Percentiles rank a stretch among this genome's conserved stretches.
Evolutionary conservation across 2,113 vertebrate species (phyloP).

Genomic region (Setophaga petechia): DNA sequence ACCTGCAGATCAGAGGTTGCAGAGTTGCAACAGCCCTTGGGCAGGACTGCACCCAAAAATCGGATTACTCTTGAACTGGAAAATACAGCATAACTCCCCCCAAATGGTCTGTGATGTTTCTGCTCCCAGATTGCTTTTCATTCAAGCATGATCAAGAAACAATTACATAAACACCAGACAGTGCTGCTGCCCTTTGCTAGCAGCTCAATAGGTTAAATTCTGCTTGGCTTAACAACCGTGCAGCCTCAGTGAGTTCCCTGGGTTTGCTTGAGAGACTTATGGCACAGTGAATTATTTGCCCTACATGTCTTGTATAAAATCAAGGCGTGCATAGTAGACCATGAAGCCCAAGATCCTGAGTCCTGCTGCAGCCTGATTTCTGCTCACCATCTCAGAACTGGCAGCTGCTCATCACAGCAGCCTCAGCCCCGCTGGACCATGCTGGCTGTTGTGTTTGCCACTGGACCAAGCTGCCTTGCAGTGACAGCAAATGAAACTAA

Average conservation of each 20-base stretch:
- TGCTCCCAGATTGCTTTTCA: not conserved
- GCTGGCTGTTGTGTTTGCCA: rapidly evolving
- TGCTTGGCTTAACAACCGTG: slow-evolving; percentile 19
- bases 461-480: not conserved
- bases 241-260: not conserved
- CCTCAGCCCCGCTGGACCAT: not conserved
- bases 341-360: not conserved
- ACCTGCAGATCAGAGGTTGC: not conserved
- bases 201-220: slow-evolving; percentile 18
- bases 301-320: not conserved
- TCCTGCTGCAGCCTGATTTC: not conserved
- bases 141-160: slow-evolving; percentile 21
- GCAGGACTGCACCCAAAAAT: not conserved
- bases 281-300: not conserved
- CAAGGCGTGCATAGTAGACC: not conserved
- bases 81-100: not conserved
- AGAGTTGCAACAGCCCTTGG: not conserved
- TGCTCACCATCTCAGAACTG: not conserved
- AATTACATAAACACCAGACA: slow-evolving; percentile 14
- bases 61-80: not conserved
- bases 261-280: not conserved
- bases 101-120: not conserved
- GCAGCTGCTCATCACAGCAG: not conserved
- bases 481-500: not conserved
- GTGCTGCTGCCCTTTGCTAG: not conserved